Base-by-base conservation (phyloP, 2,888 invertebrate species). In the Pecten maximus region DNA sequence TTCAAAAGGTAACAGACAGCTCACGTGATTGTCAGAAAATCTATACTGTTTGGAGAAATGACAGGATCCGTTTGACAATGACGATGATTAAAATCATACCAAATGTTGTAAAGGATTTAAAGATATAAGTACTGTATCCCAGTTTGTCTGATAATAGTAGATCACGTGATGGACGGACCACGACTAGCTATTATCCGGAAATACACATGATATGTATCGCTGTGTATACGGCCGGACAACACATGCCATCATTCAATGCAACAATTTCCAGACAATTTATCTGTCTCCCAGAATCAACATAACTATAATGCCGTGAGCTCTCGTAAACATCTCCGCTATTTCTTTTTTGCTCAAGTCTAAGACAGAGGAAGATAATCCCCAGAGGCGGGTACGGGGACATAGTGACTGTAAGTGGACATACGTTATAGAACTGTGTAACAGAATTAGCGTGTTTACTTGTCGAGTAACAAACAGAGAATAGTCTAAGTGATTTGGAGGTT, bases 211-310 rank as follows among this genome's bases (percentile, higher is more conserved):
- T 6, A 60, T 60, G n/a, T 60, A 60, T 60, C 28, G 10, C 10
- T 15, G n/a, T n/a, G 60, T 60, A 28, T 28, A 60, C n/a, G 6
- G 60, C 16, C 10, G n/a, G 60, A 60, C n/a, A 28, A 60, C 60
- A 44, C 60, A n/a, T 60, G n/a, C 3, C 60, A 28, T 2, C 60
- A 60, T 23, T 50, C 50, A 16, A n/a, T 50, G 50, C 50, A 50
- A 50, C 19, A 8, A 50, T 60, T 60, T 60, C 60, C 60, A 60
- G 60, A 60, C 60, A n/a, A 60, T 60, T 60, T 60, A 60, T 60
- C 28, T 60, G 60, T 60, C 60, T n/a, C 60, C 60, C 60, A 28
- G 60, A 60, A 60, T 60, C 60, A 60, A 60, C n/a, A 60, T 23
- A 60, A 16, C 3, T 15, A 16, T 50, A 50, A 8, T 10, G 60